Percentiles rank a stretch among this genome's conserved stretches.
Evolutionary conservation across 2,113 vertebrate genomes (phyloP).

Genomic region (Aramus guarauna): DNA sequence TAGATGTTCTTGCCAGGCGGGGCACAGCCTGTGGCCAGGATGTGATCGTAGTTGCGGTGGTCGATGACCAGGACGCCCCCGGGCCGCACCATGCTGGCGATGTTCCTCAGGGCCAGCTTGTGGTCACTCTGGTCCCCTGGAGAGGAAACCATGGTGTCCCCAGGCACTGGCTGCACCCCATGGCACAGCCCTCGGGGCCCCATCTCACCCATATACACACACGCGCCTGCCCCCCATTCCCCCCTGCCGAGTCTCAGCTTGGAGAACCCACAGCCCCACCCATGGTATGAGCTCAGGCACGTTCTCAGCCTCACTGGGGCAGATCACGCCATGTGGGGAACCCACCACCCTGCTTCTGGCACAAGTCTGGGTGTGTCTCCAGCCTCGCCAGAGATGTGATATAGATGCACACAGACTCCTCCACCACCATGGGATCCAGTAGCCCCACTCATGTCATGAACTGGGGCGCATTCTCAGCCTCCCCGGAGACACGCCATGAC

Average conservation of each 20-base stretch:
- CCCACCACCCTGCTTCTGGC: not conserved
- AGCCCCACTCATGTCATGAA: not conserved
- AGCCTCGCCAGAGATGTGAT: not conserved
- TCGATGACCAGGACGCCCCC: slow-evolving; percentile 93
- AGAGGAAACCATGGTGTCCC: not conserved
- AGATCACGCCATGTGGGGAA: fast-evolving
- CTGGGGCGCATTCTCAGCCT: not conserved
- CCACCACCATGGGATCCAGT: fast-evolving
- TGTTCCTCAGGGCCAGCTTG: slow-evolving; percentile 89
- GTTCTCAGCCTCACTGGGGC: not conserved
- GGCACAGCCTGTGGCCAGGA: slow-evolving; percentile 87
- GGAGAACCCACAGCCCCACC: not conserved
- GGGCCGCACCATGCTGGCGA: slow-evolving; percentile 89
- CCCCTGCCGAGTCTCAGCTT: not conserved
- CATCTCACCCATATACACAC: not conserved
- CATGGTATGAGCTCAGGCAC: not conserved
- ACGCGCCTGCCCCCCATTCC: not conserved
- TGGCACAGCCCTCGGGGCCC: not conserved
- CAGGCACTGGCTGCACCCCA: not conserved
- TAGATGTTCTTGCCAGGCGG: slow-evolving; percentile 97
- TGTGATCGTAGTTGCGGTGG: slow-evolving; percentile 96
- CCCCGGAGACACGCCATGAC: fast-evolving
- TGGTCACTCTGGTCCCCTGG: slow-evolving; percentile 96
- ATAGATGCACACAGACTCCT: not conserved
- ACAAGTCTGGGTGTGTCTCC: not conserved